Conservation (phyloP, 2,113 vertebrate species). For the Pelecanus crispus region DNA sequence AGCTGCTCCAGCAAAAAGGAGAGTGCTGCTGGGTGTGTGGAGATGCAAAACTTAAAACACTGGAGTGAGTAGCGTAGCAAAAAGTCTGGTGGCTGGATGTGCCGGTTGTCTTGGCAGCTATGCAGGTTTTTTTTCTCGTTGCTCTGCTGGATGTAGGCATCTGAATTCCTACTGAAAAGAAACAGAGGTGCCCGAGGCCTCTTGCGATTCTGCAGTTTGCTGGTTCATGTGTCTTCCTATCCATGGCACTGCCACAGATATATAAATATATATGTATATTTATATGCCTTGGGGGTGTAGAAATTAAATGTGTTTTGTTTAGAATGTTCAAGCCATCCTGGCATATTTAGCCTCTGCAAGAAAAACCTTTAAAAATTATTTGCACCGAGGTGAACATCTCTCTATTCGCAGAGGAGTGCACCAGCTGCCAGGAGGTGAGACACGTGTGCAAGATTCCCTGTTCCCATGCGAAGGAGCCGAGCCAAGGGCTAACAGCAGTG, state of each 20-base stretch:
- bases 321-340: background rate
- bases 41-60: background rate
- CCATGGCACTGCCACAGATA: background rate
- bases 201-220: background rate
- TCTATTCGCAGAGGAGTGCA: background rate
- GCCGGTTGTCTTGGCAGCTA: background rate
- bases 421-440: background rate
- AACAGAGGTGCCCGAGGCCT: background rate
- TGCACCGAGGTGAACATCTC: background rate
- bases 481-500: background rate
- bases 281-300: background rate
- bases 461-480: accelerated
- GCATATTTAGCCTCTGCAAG: background rate
- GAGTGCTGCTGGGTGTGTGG: background rate
- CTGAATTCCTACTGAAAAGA: background rate
- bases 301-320: background rate
- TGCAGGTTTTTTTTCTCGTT: background rate
- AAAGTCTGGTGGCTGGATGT: background rate
- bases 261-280: background rate
- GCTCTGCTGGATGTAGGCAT: background rate
- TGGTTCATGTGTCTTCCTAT: background rate
- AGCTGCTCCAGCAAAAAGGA: background rate
- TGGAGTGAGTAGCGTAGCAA: accelerated
- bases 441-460: background rate
- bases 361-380: background rate